Evolutionary conservation across 2,888 invertebrate species (phyloP), one percentile per base, ranked within the genome.

Genomic region (Proisotoma minuta): DNA sequence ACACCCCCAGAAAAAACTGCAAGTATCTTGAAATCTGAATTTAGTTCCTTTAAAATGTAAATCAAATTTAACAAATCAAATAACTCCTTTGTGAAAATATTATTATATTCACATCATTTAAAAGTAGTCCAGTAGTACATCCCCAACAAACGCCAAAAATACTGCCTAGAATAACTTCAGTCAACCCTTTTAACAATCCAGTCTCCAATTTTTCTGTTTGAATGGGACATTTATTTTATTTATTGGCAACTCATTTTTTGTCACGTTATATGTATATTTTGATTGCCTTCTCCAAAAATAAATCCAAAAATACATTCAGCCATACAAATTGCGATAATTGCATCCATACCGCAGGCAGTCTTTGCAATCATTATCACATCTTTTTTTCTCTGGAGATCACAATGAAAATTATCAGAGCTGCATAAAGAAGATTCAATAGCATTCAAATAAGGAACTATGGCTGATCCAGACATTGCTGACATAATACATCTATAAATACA

Each of bases 341-440:
- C 73, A 59, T 73, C 73, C 20, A 73, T 50, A 20, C 73, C 73
- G 59, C 71, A 69, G 10, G 61, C 70, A 10, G 65, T 66, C 58
- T 69, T 66, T 8, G 67, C 66, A 47, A 71, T 65, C 1, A 57
- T 39, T 3, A 70, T 15, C 3, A 20, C 27, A n/a, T 43, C 27
- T 18, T 24, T 22, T 20, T 15, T 26, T 5, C 2, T 47, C 18
- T 3, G 24, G 10, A 20, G 5, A 5, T 29, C 3, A 49, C 8
- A 12, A 8, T 12, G 10, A 12, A 12, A 10, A 34, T 43, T 15
- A 3, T 3, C n/a, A 8, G 47, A 27, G 48, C 54, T 53, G 27
- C 50, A 51, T 22, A 57, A 52, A 57, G 57, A 56, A 20, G 60
- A 61, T 34, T 68, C 68, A 4, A 67, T 59, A 3, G 53, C 40